Evolutionary conservation across 1,140 invertebrate genomes (phyloP).

Genomic region (Capitella teleta): DNA sequence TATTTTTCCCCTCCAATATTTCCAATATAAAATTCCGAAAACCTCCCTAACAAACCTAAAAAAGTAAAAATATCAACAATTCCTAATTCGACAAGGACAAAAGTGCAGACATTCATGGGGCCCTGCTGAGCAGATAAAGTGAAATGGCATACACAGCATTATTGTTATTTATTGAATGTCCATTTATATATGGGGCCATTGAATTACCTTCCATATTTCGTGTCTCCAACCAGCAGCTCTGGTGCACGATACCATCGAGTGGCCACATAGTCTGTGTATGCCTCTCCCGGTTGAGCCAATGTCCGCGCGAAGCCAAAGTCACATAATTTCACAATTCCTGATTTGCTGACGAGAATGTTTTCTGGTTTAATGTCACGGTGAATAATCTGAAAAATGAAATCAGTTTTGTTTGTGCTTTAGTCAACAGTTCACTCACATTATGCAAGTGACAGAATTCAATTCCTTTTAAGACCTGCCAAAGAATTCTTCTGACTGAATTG

Average conservation of each 20-base stretch:
- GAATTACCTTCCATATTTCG: slow-evolving; percentile 38
- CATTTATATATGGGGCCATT: too few species aligned
- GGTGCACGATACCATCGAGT: slow-evolving; percentile 49
- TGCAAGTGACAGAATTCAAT: slow-evolving; percentile 76
- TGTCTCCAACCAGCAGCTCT: slow-evolving; percentile 65
- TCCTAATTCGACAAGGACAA: too few species aligned
- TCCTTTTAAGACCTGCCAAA: slow-evolving; percentile 70
- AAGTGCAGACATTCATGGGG: too few species aligned
- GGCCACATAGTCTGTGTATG: slow-evolving; percentile 47
- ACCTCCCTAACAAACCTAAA: too few species aligned
- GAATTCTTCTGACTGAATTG: slow-evolving; percentile 57
- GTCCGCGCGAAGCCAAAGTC: slow-evolving; percentile 92
- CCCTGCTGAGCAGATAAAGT: too few species aligned
- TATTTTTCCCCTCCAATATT: too few species aligned
- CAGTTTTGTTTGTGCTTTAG: background rate
- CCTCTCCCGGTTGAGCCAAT: slow-evolving; percentile 50
- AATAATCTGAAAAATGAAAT: slow-evolving; percentile 50
- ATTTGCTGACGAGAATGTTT: slow-evolving; percentile 69
- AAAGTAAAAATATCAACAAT: too few species aligned
- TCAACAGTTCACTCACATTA: slow-evolving; percentile 52
- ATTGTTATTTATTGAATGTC: too few species aligned
- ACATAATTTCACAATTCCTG: slow-evolving; percentile 68
- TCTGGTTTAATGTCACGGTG: slow-evolving; percentile 86
- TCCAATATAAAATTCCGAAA: too few species aligned
- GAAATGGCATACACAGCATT: too few species aligned